These are phyloP conservation scores for Circaetus gallicus DNA, from an alignment of 2,113 vertebrate species.

Conservation along the genomic window DNA sequence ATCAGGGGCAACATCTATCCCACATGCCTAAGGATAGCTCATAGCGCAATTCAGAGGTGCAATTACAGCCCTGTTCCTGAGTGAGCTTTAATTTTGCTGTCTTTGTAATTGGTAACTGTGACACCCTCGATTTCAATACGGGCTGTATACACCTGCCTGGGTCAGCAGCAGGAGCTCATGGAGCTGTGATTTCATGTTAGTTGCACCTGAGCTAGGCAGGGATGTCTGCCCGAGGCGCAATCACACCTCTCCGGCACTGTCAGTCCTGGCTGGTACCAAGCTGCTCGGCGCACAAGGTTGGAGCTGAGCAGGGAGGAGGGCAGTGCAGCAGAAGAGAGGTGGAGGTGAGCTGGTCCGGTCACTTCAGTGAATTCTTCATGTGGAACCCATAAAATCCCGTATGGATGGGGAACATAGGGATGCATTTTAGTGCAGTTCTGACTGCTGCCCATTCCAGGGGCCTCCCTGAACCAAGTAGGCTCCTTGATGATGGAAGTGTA, in stretches of 20 bases:
- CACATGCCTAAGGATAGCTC: neutral
- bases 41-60: neutral
- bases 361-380: neutral
- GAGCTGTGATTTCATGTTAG: neutral
- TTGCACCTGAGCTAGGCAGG: neutral
- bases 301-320: neutral
- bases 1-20: neutral
- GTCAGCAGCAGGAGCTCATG: neutral
- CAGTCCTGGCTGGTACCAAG: neutral
- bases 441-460: neutral
- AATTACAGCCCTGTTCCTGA: neutral
- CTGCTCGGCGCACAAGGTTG: neutral
- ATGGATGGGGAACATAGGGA: neutral
- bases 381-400: neutral
- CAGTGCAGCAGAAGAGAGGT: accelerated
- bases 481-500: neutral
- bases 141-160: neutral
- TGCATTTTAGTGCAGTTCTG: neutral
- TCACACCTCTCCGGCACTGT: neutral
- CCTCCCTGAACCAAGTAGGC: neutral
- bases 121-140: neutral
- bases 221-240: neutral
- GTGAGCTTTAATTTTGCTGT: neutral
- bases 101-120: neutral
- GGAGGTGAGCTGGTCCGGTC: accelerated